A percentile compares a stretch with the other conserved stretches of the same genome.
phyloP scores from a whole-genome alignment of 1,140 invertebrate species.

The Mesaphorura yosii region DNA sequence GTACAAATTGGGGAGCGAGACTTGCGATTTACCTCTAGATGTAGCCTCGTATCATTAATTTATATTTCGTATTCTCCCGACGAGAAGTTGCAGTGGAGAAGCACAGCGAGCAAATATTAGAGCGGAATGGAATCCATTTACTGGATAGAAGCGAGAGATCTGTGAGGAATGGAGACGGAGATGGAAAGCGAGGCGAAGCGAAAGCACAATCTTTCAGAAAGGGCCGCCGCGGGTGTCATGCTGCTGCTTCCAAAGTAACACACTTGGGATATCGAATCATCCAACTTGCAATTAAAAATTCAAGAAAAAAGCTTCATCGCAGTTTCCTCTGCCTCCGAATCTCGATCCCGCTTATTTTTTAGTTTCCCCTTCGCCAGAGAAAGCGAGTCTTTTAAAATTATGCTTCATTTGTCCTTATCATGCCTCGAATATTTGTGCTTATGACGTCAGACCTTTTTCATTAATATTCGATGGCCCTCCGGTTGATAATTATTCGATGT shows the following conservation, averaged over 20 bases:
- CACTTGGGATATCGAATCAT: constrained; percentile 16
- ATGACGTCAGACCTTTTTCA: constrained; percentile 30
- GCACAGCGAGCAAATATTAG: constrained; percentile 19
- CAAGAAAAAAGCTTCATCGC: constrained; percentile 16
- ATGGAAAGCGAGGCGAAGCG: constrained; percentile 2
- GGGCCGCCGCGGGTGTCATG: constrained; percentile 25
- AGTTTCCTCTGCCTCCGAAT: too few species aligned
- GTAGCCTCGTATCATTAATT: constrained; percentile 29
- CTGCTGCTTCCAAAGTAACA: constrained; percentile 18
- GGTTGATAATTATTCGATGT: constrained; percentile 32
- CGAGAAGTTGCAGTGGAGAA: constrained; percentile 16
- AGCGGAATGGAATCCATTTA: too few species aligned
- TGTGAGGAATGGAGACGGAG: too few species aligned
- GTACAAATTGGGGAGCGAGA: too few species aligned
- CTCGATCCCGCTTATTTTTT: too few species aligned
- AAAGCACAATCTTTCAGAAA: constrained; percentile 15
- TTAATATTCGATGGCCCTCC: constrained; percentile 33
- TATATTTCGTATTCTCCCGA: constrained; percentile 9
- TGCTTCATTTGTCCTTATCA: too few species aligned
- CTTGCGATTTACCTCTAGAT: constrained; percentile 10
- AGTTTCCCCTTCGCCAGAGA: too few species aligned
- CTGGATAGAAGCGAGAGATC: too few species aligned
- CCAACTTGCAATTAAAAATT: constrained; percentile 32
- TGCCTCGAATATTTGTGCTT: constrained; percentile 15
- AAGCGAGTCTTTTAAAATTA: background rate